Base-by-base conservation (phyloP, 2,113 vertebrate genomes). In the Syrmaticus mikado region DNA sequence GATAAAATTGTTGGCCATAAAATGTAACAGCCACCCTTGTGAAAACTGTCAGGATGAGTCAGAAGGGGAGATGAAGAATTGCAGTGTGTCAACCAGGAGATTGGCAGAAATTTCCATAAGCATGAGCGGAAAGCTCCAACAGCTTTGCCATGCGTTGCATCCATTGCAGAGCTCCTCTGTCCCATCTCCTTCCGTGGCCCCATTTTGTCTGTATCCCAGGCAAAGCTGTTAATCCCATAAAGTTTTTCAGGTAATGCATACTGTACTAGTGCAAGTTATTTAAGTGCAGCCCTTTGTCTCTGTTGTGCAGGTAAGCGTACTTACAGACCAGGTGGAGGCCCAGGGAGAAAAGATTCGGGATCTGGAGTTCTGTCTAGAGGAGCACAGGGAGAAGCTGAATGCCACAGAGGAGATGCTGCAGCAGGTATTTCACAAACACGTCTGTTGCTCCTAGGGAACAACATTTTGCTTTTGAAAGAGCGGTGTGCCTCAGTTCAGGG, bases 341-440 rank as follows among this genome's bases (percentile, higher is more conserved):
- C 99, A 99, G 55, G 99, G 99, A 52, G 99, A 99, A 93, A 99
- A 99, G 97, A 99, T 99, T 85, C 98, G 99, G 30, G 99, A 99
- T 92, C 96, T 99, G 89, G 99, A 99, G 79, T 93, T 99, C 72
- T 99, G 99, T 95, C 98, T 99, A 67, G 99, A 99, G 40, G 99
- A 99, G 71, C 98, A 99, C 98, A 97, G 99, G 79, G 99, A 99
- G 81, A 99, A 99, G 92, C 95, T 99, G 89, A 99, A 99, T 18
- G 97, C 98, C 78, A 99, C 99, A 0, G 99, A 99, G 64, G 99
- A 99, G 83, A 99, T 99, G 99, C 96, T 99, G 77, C 99, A 99
- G 85, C 99, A 99, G 99, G 99, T 99, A 90, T 15, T 91, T 30
- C 65, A 36, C 65, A 90, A 78, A 45, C 77, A 8, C 4, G 36